Percentiles rank a stretch among this genome's conserved stretches.
Conservation (phyloP, 2,113 vertebrate genomes). For the Empidonax alnorum region DNA sequence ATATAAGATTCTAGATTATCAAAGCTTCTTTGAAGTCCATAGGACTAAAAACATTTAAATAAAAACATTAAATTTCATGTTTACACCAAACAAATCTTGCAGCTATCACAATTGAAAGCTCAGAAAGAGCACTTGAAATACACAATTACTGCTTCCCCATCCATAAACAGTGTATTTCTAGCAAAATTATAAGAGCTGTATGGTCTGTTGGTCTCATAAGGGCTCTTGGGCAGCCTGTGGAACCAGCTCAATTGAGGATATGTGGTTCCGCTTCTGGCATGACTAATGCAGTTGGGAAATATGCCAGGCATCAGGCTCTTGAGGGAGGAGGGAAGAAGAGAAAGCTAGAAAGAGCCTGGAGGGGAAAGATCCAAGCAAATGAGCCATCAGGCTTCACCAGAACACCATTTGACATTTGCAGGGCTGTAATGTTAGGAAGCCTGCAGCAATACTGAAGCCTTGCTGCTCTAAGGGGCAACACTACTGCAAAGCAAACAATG, state of each 20-base stretch:
- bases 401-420: slow-evolving; percentile 42
- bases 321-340: background rate
- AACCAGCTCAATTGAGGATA: background rate
- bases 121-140: background rate
- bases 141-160: background rate
- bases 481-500: background rate
- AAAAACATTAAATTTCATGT: background rate
- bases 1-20: background rate
- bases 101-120: background rate
- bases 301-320: background rate
- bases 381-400: background rate
- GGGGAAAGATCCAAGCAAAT: slow-evolving; percentile 4
- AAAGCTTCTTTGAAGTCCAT: background rate
- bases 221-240: slow-evolving; percentile 4
- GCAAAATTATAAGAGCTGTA: slow-evolving; percentile 15
- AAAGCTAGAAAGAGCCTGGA: slow-evolving; percentile 15
- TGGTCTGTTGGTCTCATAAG: background rate
- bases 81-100: background rate
- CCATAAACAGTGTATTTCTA: background rate
- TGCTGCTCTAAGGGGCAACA: background rate
- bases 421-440: slow-evolving; percentile 17
- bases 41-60: background rate
- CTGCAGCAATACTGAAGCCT: background rate
- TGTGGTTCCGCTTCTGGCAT: background rate
- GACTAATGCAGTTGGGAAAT: slow-evolving; percentile 46